Percentiles rank a stretch among this genome's conserved stretches.
Evolutionary conservation across 2,797 vertebrate genomes (phyloP).

Genomic region (Onychomys arenicola): DNA sequence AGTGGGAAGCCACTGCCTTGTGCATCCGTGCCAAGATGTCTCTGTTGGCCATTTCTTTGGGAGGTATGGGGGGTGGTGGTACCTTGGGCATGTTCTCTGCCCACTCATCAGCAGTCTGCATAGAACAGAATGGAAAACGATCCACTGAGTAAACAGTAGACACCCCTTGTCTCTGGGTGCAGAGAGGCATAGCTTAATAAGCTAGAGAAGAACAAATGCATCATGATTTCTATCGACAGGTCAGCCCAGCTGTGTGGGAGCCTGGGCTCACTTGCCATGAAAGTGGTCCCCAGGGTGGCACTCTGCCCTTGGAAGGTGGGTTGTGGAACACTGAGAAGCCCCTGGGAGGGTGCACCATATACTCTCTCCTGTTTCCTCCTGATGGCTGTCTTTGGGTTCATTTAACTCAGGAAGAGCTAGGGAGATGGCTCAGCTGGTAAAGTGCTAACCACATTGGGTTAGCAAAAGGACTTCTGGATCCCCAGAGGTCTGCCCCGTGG

Average conservation of each 20-base stretch:
- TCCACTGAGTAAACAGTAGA: conserved; percentile 56
- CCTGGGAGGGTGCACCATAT: accelerated
- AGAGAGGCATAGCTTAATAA: neutral
- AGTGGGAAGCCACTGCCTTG: conserved; percentile 81
- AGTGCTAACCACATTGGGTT: neutral
- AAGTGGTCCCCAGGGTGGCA: neutral
- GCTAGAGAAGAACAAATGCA: accelerated
- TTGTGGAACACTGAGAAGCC: neutral
- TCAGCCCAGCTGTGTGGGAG: accelerated
- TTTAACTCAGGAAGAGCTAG: neutral
- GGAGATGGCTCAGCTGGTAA: neutral
- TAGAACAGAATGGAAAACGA: conserved; percentile 63
- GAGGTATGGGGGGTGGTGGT: conserved; percentile 52
- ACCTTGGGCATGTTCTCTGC: conserved; percentile 84
- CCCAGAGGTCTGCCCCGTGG: accelerated
- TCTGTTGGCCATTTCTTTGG: conserved; percentile 72
- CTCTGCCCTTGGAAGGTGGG: neutral
- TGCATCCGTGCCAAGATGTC: conserved; percentile 83
- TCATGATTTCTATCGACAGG: accelerated
- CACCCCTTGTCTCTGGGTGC: neutral
- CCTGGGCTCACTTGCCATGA: neutral
- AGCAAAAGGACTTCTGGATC: accelerated
- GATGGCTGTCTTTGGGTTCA: neutral
- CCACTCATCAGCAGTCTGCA: conserved; percentile 86
- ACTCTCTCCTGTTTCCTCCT: accelerated